These are phyloP conservation scores for Pterocles orientalis DNA, from an alignment of 2,113 vertebrate genomes.

Conservation along the genomic window DNA sequence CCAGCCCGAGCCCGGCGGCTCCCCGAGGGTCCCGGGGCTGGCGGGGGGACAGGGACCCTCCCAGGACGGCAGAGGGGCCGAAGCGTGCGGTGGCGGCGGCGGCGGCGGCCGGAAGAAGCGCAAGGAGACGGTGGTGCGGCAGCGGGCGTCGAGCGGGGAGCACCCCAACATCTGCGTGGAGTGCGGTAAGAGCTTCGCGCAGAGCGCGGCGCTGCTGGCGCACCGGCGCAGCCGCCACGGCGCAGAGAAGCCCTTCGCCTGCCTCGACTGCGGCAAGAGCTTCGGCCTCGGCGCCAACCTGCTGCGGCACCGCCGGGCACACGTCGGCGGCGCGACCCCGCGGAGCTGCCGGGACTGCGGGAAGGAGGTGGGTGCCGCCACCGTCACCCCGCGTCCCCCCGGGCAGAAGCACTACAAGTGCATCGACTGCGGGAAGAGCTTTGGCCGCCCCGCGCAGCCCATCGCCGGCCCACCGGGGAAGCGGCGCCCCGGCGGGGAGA, in stretches of 20 bases:
- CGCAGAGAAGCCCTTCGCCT: slow-evolving; percentile 80
- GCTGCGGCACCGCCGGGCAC: not conserved
- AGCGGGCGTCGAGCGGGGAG: slow-evolving; percentile 13
- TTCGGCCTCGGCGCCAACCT: slow-evolving; percentile 28
- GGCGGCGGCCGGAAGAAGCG: not conserved
- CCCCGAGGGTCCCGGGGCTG: not conserved
- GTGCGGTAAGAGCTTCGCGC: slow-evolving; percentile 70
- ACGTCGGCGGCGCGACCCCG: not conserved
- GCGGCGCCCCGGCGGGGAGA: not conserved
- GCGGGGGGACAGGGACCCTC: no score
- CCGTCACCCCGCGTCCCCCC: slow-evolving; percentile 25
- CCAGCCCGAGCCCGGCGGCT: no score
- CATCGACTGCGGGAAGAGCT: slow-evolving; percentile 69
- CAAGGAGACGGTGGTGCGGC: not conserved
- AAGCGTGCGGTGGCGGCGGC: no score
- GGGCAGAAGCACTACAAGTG: slow-evolving; percentile 66
- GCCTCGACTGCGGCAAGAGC: slow-evolving; percentile 68
- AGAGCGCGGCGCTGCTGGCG: slow-evolving; percentile 49
- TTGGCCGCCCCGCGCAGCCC: slow-evolving; percentile 39
- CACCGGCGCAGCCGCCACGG: slow-evolving; percentile 79
- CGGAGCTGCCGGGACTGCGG: not conserved
- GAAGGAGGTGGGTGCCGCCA: not conserved
- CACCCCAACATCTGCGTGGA: slow-evolving; percentile 70
- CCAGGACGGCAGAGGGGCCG: not conserved
- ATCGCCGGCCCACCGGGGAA: not conserved